Base-by-base conservation (phyloP, 1,140 invertebrate species). In the Trichomalopsis sarcophagae region DNA sequence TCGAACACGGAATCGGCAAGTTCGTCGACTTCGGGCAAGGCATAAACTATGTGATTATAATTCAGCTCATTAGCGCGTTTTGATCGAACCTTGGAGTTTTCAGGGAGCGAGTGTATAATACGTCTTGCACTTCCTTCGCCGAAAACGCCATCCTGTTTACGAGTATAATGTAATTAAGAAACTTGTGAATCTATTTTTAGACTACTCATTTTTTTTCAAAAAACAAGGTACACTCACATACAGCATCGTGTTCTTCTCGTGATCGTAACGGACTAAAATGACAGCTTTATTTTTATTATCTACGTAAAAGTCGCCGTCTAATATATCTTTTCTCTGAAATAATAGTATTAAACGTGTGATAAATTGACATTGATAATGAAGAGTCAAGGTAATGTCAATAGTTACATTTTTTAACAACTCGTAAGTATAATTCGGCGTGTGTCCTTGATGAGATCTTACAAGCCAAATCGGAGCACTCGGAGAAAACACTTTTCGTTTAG, bases 251-350 rank as follows among this genome's bases (percentile, higher is more conserved):
- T 71, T 71, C 5, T 30, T 71, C 33, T 13, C 27, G 0, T 30
- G 69, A 71, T 71, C 69, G 14, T 30, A 30, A 71, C 10, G 30
- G 10, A 33, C 69, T 71, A 71, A 71, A 71, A 71, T 71, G 13
- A 71, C 69, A 33, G 69, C 69, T 71, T 71, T 71, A 30, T 71
- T 30, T 71, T 71, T 9, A 10, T 71, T 71, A 33, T 71, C 69
- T 4, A 71, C 69, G 14, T 71, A 71, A 33, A 71, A 71, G 4
- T 71, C 30, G 13, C 69, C 69, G 10, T 71, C 30, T 11, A 71
- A 13, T 13, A 71, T 33, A 13, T 71, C 30, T 71, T 71, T 30
- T 3, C 23, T 71, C 69, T 71, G 2, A 30, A 71, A 71, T 9
- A 30, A 27, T 13, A 30, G 7, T 33, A 33, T 30, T 14, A 30